A percentile compares a stretch with the other conserved stretches of the same genome.
Evolutionary conservation across 2,113 vertebrate species (phyloP).

Genomic region (Ophiodon elongatus): DNA sequence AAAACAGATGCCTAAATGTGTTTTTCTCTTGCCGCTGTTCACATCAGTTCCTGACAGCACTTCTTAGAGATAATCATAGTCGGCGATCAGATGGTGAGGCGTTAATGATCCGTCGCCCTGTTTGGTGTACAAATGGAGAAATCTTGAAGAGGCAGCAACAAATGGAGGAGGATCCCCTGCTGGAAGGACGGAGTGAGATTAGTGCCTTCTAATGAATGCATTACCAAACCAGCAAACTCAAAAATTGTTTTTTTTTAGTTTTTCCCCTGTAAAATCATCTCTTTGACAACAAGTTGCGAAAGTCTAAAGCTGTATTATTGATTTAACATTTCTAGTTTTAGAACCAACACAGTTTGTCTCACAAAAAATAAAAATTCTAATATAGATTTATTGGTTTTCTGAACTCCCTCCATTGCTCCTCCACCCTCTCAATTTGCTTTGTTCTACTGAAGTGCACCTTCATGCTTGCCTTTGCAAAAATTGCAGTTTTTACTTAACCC

Average conservation of each 20-base stretch:
- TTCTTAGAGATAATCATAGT: constrained; percentile 43
- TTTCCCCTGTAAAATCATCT: neutral
- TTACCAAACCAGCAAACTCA: constrained; percentile 22
- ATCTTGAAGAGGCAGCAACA: neutral
- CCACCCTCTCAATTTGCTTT: constrained; percentile 54
- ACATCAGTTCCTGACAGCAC: constrained; percentile 43
- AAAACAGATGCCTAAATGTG: constrained; percentile 40
- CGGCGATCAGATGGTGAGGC: constrained; percentile 28
- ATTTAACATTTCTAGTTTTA: constrained; percentile 11
- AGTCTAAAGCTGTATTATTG: neutral
- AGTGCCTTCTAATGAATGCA: constrained; percentile 18
- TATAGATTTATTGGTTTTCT: constrained; percentile 44
- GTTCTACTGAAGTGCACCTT: constrained; percentile 69
- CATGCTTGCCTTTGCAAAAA: constrained; percentile 74
- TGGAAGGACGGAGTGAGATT: constrained; percentile 25
- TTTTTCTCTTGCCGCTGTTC: constrained; percentile 26
- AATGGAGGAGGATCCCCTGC: neutral
- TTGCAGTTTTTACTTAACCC: constrained; percentile 80
- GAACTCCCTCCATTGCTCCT: constrained; percentile 5
- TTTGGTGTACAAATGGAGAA: constrained; percentile 4
- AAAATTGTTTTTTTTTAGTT: neutral
- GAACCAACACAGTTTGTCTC: neutral
- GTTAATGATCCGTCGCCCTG: neutral
- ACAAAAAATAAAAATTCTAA: constrained; percentile 14
- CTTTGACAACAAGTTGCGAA: neutral